Percentiles rank a stretch among this genome's conserved stretches.
phyloP scores from a whole-genome alignment of 2,888 invertebrate species.

The Parasteatoda lunata region DNA sequence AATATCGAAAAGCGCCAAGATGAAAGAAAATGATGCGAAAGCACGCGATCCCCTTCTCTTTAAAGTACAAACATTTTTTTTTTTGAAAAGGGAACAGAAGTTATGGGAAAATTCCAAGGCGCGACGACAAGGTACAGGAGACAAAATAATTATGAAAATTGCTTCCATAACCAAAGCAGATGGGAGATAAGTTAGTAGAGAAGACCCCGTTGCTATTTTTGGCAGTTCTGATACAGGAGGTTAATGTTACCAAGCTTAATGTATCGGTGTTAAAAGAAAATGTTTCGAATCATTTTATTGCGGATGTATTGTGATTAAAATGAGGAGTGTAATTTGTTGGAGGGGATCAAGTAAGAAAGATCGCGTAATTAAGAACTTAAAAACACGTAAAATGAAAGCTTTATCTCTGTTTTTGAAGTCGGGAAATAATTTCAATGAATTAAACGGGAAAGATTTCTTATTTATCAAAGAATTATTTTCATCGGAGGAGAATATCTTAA shows the following conservation, averaged over 20 bases:
- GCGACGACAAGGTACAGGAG: conserved; percentile 3
- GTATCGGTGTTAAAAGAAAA: background rate
- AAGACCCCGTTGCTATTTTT: conserved; percentile 36
- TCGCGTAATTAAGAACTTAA: too few species aligned
- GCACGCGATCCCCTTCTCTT: background rate
- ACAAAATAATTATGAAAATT: conserved; percentile 60
- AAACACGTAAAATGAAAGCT: too few species aligned
- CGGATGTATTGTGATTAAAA: background rate
- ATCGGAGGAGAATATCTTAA: too few species aligned
- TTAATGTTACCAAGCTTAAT: background rate
- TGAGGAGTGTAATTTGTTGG: background rate
- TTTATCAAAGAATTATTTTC: too few species aligned
- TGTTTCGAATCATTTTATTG: background rate
- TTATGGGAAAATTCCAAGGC: background rate
- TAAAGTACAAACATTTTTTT: background rate
- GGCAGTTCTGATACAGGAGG: background rate
- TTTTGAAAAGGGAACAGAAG: background rate
- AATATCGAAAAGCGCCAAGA: background rate
- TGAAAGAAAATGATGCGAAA: background rate
- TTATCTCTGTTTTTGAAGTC: too few species aligned
- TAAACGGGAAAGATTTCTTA: too few species aligned
- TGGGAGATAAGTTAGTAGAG: conserved; percentile 19
- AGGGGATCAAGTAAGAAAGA: background rate
- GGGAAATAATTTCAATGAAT: too few species aligned
- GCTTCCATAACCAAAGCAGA: conserved; percentile 17